Percentiles rank a stretch among this genome's conserved stretches.
Evolutionary conservation across 2,888 invertebrate genomes (phyloP).

Genomic region (Rosalia funebris): DNA sequence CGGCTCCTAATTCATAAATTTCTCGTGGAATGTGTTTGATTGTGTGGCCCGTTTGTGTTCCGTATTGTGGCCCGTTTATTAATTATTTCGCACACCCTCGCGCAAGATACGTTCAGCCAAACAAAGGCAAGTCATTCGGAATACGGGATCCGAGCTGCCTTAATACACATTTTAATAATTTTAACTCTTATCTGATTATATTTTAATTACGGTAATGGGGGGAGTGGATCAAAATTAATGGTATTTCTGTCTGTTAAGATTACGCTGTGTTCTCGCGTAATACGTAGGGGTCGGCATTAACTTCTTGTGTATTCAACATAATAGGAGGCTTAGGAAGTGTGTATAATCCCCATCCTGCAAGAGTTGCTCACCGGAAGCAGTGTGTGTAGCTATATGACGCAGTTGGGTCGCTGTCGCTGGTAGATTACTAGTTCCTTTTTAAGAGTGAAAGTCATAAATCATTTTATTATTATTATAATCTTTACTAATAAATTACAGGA

Average conservation of each 20-base stretch:
- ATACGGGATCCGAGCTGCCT: slow-evolving; percentile 5
- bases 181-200: slow-evolving; percentile 7
- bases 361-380: too few species aligned
- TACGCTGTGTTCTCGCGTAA: neutral
- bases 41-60: slow-evolving; percentile 33
- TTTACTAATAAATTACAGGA: too few species aligned
- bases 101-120: slow-evolving; percentile 14
- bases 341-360: too few species aligned
- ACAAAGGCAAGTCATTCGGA: slow-evolving; percentile 28
- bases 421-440: too few species aligned
- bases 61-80: slow-evolving; percentile 36
- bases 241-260: neutral
- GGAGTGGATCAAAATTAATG: slow-evolving; percentile 10
- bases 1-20: slow-evolving; percentile 52
- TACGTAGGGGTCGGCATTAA: neutral
- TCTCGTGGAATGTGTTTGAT: slow-evolving; percentile 45
- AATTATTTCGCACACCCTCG: slow-evolving; percentile 29
- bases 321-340: too few species aligned
- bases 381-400: too few species aligned
- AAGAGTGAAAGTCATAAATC: too few species aligned
- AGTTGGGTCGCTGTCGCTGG: too few species aligned
- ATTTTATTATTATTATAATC: too few species aligned
- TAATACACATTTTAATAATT: slow-evolving; percentile 15
- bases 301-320: neutral
- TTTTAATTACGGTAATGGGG: slow-evolving; percentile 8